Evolutionary conservation across 2,113 vertebrate species (phyloP).

Genomic region (Regulus satrapa): DNA sequence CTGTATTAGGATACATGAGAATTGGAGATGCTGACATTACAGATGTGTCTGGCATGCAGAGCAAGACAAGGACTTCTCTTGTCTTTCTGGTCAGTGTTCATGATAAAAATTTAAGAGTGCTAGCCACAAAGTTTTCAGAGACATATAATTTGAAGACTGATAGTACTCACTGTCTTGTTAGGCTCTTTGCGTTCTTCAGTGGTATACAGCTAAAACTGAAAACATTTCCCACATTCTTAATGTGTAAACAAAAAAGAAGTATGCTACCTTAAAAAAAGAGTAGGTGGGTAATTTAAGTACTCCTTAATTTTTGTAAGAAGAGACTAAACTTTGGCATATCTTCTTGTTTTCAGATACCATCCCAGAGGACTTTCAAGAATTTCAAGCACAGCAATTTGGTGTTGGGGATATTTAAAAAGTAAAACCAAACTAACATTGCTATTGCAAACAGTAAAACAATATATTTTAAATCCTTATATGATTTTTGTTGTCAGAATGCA

Average conservation of each 20-base stretch:
- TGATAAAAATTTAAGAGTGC: not conserved
- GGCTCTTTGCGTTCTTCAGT: not conserved
- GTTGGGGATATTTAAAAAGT: slow-evolving; percentile 70
- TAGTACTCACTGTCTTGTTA: not conserved
- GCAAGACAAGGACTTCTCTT: not conserved
- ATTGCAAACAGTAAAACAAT: slow-evolving; percentile 52
- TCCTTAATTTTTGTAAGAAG: not conserved
- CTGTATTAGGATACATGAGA: not conserved
- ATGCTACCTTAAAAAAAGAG: not conserved
- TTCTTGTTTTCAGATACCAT: slow-evolving; percentile 85
- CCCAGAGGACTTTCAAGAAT: slow-evolving; percentile 87
- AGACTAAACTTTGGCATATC: not conserved
- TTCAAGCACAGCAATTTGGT: slow-evolving; percentile 76
- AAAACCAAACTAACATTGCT: slow-evolving; percentile 37
- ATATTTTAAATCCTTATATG: slow-evolving; percentile 63
- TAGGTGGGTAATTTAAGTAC: not conserved
- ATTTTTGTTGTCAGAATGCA: slow-evolving; percentile 25
- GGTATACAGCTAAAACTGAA: not conserved
- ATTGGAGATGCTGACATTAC: accelerated
- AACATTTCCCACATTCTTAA: not conserved
- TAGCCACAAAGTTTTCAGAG: not conserved
- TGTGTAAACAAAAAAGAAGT: not conserved
- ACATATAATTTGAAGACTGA: not conserved
- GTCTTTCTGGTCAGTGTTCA: not conserved
- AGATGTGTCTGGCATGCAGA: not conserved